phyloP scores from a whole-genome alignment of 2,888 invertebrate genomes.

The Ophion slaviceki region DNA sequence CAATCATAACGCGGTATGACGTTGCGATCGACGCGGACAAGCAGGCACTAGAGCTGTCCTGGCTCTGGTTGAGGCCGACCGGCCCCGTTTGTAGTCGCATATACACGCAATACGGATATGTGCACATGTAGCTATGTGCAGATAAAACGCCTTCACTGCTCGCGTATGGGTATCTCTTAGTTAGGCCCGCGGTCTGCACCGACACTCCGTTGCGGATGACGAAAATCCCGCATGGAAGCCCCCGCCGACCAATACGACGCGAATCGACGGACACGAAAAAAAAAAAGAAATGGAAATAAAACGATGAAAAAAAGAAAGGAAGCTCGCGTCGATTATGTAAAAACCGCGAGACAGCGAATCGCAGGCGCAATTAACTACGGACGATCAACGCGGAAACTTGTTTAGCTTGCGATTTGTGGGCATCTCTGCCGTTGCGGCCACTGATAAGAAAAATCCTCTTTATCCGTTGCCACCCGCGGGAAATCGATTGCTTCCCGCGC shows the following conservation, averaged over 20 bases:
- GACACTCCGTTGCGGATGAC: background rate
- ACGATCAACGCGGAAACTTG: conserved; percentile 21
- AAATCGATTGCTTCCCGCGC: conserved; percentile 17
- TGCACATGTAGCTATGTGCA: conserved; percentile 9
- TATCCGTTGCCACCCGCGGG: conserved; percentile 14
- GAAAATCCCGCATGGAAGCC: conserved; percentile 1
- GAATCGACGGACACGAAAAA: background rate
- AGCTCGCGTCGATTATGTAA: background rate
- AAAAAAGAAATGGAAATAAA: background rate
- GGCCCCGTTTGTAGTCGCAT: conserved; percentile 46
- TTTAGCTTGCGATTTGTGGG: background rate
- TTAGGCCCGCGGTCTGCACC: conserved; percentile 17
- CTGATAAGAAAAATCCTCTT: conserved; percentile 26
- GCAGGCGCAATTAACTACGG: background rate
- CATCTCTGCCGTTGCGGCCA: conserved; percentile 27
- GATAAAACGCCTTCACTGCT: background rate
- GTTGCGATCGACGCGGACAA: conserved; percentile 60
- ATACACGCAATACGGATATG: conserved; percentile 10
- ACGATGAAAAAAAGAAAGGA: conserved; percentile 12
- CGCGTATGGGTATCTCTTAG: conserved; percentile 1
- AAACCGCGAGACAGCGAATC: background rate
- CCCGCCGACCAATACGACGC: conserved; percentile 15
- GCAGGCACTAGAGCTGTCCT: conserved; percentile 54
- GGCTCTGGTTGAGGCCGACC: conserved; percentile 45
- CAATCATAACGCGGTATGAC: conserved; percentile 54